Percentiles rank a stretch among this genome's conserved stretches.
Conservation (phyloP, 2,113 vertebrate species). For the Puffinus mauretanicus region DNA sequence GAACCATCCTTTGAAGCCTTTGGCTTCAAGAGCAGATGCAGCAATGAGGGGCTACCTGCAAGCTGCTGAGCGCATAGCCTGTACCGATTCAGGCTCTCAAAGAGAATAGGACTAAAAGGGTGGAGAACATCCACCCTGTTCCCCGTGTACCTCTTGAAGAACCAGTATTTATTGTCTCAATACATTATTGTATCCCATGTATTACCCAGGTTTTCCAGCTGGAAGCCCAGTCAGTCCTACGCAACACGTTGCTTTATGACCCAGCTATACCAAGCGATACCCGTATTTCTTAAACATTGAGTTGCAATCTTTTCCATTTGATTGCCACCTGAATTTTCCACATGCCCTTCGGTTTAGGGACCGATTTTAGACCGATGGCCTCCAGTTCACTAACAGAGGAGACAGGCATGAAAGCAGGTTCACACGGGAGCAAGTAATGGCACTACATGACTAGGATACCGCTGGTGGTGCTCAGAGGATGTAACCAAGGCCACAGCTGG, state of each 20-base stretch:
- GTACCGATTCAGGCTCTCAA: neutral
- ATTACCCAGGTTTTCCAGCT: neutral
- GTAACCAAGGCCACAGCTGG: neutral
- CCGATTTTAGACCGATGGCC: accelerated
- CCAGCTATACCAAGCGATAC: neutral
- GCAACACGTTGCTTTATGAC: neutral
- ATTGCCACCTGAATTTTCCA: neutral
- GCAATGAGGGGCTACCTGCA: neutral
- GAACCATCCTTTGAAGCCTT: neutral
- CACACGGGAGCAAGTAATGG: neutral
- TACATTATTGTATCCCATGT: neutral
- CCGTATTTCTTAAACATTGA: neutral
- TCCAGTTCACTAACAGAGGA: neutral
- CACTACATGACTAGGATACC: neutral
- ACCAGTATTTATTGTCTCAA: neutral
- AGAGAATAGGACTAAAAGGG: neutral
- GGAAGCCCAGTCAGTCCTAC: neutral
- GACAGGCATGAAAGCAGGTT: neutral
- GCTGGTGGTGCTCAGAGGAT: too few species aligned
- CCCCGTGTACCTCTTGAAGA: neutral
- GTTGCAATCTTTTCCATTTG: neutral
- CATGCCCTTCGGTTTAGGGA: neutral
- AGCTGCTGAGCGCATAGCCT: neutral
- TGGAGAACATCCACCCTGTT: neutral
- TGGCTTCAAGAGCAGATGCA: neutral